phyloP scores from a whole-genome alignment of 2,888 invertebrate species.

The Dasysyrphus albostriatus region DNA sequence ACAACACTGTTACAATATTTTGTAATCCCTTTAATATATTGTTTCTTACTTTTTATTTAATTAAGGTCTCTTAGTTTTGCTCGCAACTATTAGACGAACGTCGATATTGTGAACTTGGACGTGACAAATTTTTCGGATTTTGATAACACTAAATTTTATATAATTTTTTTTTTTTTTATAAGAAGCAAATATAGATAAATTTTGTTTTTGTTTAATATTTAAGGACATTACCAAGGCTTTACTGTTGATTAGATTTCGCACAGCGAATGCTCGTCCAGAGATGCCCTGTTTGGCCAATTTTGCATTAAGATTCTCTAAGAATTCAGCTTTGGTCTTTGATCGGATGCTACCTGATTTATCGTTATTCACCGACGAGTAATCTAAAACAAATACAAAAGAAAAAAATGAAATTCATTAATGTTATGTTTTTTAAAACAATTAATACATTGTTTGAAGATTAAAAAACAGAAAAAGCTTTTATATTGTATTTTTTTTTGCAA shows the following conservation, averaged over 20 bases:
- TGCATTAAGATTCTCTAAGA: slow-evolving; percentile 92
- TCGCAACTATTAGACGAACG: slow-evolving; percentile 59
- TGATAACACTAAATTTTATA: slow-evolving; percentile 77
- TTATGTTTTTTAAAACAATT: neutral
- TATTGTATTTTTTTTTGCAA: slow-evolving; percentile 51
- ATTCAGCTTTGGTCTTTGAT: slow-evolving; percentile 86
- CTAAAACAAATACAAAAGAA: slow-evolving; percentile 76
- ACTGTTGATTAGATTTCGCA: slow-evolving; percentile 90
- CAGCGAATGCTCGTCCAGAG: slow-evolving; percentile 87
- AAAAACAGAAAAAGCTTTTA: slow-evolving; percentile 50
- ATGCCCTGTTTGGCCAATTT: slow-evolving; percentile 88
- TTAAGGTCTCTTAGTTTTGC: slow-evolving; percentile 38
- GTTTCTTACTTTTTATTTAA: slow-evolving; percentile 51
- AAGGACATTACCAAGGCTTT: slow-evolving; percentile 87
- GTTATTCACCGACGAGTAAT: slow-evolving; percentile 83
- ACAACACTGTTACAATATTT: slow-evolving; percentile 35
- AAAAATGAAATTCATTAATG: neutral
- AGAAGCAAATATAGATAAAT: neutral
- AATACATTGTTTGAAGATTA: neutral
- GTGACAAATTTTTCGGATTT: slow-evolving; percentile 81
- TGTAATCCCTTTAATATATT: slow-evolving; percentile 7
- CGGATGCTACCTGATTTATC: slow-evolving; percentile 83
- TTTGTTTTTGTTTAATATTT: slow-evolving; percentile 19
- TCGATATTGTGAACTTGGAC: slow-evolving; percentile 82
- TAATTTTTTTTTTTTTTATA: neutral